A percentile compares a stretch with the other conserved stretches of the same genome.
phyloP scores from a whole-genome alignment of 1,140 invertebrate genomes.

The Trichonephila clavipes region DNA sequence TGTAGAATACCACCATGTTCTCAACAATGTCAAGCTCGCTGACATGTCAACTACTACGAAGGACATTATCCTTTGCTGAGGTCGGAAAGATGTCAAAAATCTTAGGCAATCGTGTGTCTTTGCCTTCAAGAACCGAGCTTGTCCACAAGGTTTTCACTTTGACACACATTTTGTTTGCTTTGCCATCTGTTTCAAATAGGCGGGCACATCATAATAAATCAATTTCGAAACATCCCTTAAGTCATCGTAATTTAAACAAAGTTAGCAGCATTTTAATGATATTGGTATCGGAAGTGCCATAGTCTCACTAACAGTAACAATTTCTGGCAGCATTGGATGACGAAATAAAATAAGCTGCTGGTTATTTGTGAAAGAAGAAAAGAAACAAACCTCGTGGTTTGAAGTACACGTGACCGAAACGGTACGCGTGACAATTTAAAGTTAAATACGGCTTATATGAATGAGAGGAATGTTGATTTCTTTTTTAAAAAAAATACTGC shows the following conservation, averaged over 20 bases:
- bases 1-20: neutral
- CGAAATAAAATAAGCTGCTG: too few relatives aligned
- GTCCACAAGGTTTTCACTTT: slow-evolving; percentile 22
- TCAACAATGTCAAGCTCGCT: slow-evolving; percentile 1
- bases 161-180: slow-evolving; percentile 25
- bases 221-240: slow-evolving; percentile 11
- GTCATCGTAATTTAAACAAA: neutral
- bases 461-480: neutral
- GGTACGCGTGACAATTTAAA: too few relatives aligned
- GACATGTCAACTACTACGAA: slow-evolving; percentile 2
- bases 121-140: neutral
- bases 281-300: neutral
- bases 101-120: neutral
- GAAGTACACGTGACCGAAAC: too few relatives aligned
- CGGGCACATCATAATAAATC: neutral
- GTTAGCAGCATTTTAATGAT: neutral
- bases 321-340: neutral
- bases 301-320: neutral
- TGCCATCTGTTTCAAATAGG: neutral
- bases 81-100: slow-evolving; percentile 26
- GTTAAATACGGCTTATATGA: neutral
- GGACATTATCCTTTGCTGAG: slow-evolving; percentile 33
- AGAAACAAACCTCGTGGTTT: too few relatives aligned
- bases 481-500: neutral
- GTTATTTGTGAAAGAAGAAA: too few relatives aligned